phyloP scores from a whole-genome alignment of 2,113 vertebrate species.

The Machaerirhynchus nigripectus region DNA sequence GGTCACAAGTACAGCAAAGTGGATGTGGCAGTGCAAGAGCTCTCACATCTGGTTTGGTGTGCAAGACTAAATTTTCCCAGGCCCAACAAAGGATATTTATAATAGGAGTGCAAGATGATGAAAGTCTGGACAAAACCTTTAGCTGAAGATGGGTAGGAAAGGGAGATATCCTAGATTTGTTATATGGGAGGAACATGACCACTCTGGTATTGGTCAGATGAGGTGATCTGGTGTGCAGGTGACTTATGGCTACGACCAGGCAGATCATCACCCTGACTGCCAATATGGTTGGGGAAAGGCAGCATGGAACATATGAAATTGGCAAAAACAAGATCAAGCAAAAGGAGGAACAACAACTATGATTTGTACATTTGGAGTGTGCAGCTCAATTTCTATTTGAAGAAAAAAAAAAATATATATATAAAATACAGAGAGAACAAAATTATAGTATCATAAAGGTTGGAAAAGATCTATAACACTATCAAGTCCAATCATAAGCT shows the following conservation, averaged over 20 bases:
- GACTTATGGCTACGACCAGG: not conserved
- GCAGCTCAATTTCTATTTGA: not conserved
- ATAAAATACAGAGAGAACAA: not conserved
- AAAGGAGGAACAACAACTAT: not conserved
- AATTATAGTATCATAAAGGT: not conserved
- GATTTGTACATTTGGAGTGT: not conserved
- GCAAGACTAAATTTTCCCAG: not conserved
- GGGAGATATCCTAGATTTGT: not conserved
- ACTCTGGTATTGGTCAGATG: accelerated
- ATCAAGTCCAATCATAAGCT: not conserved
- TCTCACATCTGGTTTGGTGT: not conserved
- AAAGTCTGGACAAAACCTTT: not conserved
- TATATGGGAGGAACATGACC: not conserved
- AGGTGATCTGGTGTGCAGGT: not conserved
- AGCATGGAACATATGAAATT: not conserved
- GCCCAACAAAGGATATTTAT: not conserved
- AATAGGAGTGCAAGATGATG: not conserved
- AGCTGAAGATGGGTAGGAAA: not conserved
- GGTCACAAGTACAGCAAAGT: not conserved
- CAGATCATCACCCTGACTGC: not conserved
- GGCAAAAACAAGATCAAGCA: not conserved
- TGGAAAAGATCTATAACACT: not conserved
- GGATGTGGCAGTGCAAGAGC: not conserved
- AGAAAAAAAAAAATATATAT: not conserved
- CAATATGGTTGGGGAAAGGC: not conserved